Conservation (phyloP, 2,113 vertebrate species). For the Rhabdornis inornatus region DNA sequence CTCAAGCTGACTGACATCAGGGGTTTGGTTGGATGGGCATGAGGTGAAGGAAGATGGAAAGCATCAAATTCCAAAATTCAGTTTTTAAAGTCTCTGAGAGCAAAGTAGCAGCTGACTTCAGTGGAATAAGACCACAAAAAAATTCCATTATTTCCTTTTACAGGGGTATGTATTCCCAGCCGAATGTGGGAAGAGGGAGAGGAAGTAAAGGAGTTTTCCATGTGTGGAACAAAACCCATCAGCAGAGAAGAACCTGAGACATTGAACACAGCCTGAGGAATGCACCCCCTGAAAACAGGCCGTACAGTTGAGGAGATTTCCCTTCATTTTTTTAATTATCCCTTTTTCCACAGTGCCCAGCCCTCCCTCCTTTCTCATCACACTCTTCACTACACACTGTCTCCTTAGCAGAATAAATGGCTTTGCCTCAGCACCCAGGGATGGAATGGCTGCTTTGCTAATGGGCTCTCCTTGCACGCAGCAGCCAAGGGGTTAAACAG, state of each 20-base stretch:
- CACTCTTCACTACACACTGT: constrained; percentile 20
- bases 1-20: background rate
- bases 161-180: too few species aligned
- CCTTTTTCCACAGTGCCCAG: background rate
- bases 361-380: constrained; percentile 30
- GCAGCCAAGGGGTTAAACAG: background rate
- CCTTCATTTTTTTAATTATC: background rate
- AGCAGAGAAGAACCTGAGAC: background rate
- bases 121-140: background rate
- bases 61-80: background rate
- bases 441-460: background rate
- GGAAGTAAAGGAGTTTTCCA: background rate
- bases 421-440: background rate
- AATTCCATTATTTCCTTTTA: background rate
- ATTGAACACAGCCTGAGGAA: background rate
- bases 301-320: background rate
- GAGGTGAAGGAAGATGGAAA: background rate
- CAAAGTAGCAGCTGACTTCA: background rate
- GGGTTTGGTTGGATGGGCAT: background rate
- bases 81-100: background rate
- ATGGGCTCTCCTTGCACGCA: background rate
- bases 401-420: constrained; percentile 13
- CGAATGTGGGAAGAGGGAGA: background rate
- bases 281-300: background rate
- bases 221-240: background rate